Evolutionary conservation across 1,140 invertebrate genomes (phyloP), one percentile per base, ranked within the genome.

Genomic region (Drosophila grimshawi): DNA sequence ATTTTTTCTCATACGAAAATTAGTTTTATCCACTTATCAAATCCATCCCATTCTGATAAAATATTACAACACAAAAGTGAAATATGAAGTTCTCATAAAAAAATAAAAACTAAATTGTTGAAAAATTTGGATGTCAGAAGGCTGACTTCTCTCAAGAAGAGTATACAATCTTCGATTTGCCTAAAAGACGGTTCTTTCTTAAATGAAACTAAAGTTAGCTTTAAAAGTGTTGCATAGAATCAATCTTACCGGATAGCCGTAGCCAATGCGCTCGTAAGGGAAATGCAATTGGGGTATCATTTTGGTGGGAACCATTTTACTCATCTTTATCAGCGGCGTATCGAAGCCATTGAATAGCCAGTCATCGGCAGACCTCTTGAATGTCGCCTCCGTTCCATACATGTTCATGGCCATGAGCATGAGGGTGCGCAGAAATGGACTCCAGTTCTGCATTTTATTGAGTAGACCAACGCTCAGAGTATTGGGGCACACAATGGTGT

Each of bases 401-500:
- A 93, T 81, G 2, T 92, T 93, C 7, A 95, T 77, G 1, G 93
- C 86, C 63, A 95, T 78, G 0, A 95, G 94, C 10, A 96, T 76
- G 0, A 93, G 91, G 19, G 93, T 93, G 80, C 95, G 95, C n/a
- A 93, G 71, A 0, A 95, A 72, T 19, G 81, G 93, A 8, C 92
- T 91, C 93, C 94, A 94, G 1, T 8, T 43, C 4, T 60, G 43
- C 46, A 76, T 64, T 48, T 91, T 89, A 10, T 74, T 75, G 60
- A 59, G 63, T 3, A 76, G 45, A 6, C 67, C 80, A 81, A 97
- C 94, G 39, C 96, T 95, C 2, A 98, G 94, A 30, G 95, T 93
- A 90, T 99, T 98, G 5, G 98, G 91, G 3, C 96, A 96, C 0
- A 94, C 95, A 45, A 98, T 93, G 0, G 94, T 92, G 81, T 98